Evolutionary conservation across 2,797 vertebrate species (phyloP), one percentile per base, ranked within the genome.

Genomic region (Anguilla obscura): DNA sequence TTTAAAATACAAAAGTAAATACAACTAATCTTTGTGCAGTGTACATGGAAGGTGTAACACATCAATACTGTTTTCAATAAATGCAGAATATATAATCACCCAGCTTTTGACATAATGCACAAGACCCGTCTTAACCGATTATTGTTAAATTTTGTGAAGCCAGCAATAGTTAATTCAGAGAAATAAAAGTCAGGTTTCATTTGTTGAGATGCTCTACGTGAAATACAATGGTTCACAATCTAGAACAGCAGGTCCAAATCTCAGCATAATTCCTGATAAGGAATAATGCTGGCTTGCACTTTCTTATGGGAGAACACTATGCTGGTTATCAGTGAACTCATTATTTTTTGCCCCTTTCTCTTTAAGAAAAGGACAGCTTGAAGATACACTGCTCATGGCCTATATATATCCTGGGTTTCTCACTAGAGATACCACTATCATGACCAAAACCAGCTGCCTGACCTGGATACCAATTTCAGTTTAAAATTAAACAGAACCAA

Each of bases 1-100:
- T 76, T 76, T 36, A 76, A 82, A 45, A 82, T 82, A 50, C 21
- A 48, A 21, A 82, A 82, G 45, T 82, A 82, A 48, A 50, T n/a
- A 82, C 33, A 24, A n/a, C 3, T 24, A 21, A 45, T 24, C 7
- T 24, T 82, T 48, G 40, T 82, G 40, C 40, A 82, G 79, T n/a
- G 4, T 50, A 48, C 18, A n/a, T 50, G 8, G 2, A 50, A 82
- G 36, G 4, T 76, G 33, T 12, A 36, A 79, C 33, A 40, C 18
- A 21, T 45, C 74, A 18, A 40, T 79, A 21, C 69, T 74, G 30
- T 74, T 48, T 48, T 48, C 40, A 82, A 50, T 48, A 82, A 82
- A 52, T 12, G 50, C 50, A 52, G 7, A 50, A 24, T 2, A 45
- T 45, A 79, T 18, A 4, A 18, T 16, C 74, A 36, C 74, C 33